Percentiles rank a stretch among this genome's conserved stretches.
Evolutionary conservation across 2,888 invertebrate species (phyloP).

Genomic region (Athalia rosae): DNA sequence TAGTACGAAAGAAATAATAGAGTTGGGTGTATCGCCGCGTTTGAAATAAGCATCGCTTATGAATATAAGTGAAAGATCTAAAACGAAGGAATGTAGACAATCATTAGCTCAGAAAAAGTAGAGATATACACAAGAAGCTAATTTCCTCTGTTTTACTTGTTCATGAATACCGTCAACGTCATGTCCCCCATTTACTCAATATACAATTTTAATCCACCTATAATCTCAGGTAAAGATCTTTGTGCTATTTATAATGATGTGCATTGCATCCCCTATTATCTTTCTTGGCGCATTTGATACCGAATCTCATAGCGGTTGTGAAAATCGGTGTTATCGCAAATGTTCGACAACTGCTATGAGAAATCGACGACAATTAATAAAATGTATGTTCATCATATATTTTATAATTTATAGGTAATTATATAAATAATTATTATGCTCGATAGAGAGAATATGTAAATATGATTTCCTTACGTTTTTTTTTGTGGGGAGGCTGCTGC

Average conservation of each 20-base stretch:
- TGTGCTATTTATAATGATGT: slow-evolving; percentile 73
- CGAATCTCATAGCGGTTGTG: slow-evolving; percentile 7
- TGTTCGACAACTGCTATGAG: slow-evolving; percentile 8
- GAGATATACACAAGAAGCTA: background rate
- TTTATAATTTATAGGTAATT: slow-evolving; percentile 50
- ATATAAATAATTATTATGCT: slow-evolving; percentile 59
- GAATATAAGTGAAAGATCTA: background rate
- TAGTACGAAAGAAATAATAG: slow-evolving; percentile 59
- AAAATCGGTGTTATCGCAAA: background rate
- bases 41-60: slow-evolving; percentile 53
- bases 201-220: background rate
- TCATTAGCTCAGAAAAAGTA: background rate
- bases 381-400: slow-evolving; percentile 50
- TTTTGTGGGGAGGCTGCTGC: background rate
- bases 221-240: slow-evolving; percentile 48
- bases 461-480: slow-evolving; percentile 63
- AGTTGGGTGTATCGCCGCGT: slow-evolving; percentile 53
- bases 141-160: background rate
- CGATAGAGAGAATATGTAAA: slow-evolving; percentile 54
- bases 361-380: slow-evolving; percentile 46
- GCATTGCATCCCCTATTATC: slow-evolving; percentile 66
- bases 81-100: background rate
- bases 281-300: slow-evolving; percentile 59
- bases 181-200: slow-evolving; percentile 13
- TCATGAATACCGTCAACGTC: background rate